Evolutionary conservation across 2,888 invertebrate genomes (phyloP), one percentile per base, ranked within the genome.

Genomic region (Dicranocentrus wangi): DNA sequence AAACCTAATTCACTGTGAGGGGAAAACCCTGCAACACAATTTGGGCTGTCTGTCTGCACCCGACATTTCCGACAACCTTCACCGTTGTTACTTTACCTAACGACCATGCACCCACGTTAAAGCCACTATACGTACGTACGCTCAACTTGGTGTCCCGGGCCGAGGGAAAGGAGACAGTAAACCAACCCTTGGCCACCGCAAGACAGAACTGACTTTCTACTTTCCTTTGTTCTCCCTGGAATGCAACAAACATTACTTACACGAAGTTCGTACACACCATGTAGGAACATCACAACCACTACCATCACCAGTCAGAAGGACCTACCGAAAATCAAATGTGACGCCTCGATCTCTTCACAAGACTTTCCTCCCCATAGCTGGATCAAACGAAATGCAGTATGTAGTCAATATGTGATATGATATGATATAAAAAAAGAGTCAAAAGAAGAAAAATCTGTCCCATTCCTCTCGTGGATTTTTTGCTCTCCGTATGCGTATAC

Each of bases 371-470:
- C 51, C 63, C 78, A 78, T 66, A 78, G 71, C 55, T 47, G 60
- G 73, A 69, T 60, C 79, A 69, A 60, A n/a, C n/a, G n/a, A n/a
- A n/a, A 55, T 23, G 7, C 8, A 55, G 39, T 58, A 58, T 39
- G 51, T 55, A 75, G 69, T 70, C 73, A 81, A 81, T 75, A 81
- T 55, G 66, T 70, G 63, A 28, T 21, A 58, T 77, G 70, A 78
- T 78, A 78, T 78, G 71, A 79, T 71, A 78, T 53, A 78, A 65
- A n/a, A n/a, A n/a, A n/a, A 25, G 21, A 81, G 43, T 47, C 23
- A 42, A 47, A 65, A 65, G 47, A 65, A 27, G 63, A 81, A 77
- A 83, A 83, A 83, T 82, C 82, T 83, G 82, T 82, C 82, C 83
- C 60, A 70, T 55, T 76, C 66, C 65, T 75, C 17, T 70, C 51